Conservation (phyloP, 2,888 invertebrate genomes). For the Melinopterus prodromus region DNA sequence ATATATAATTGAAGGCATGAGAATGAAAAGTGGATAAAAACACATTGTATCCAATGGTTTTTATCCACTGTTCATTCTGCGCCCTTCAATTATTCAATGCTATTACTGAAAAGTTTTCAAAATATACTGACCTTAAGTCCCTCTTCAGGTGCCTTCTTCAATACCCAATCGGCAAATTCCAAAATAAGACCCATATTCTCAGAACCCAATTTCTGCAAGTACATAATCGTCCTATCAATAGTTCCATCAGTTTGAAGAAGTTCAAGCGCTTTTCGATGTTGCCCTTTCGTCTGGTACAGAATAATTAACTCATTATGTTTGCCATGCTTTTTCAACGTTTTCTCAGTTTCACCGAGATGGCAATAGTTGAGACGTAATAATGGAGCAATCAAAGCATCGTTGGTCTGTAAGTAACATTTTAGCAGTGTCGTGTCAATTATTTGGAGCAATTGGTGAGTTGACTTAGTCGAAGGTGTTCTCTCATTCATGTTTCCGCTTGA, state of each 20-base stretch:
- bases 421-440: slow-evolving; percentile 97
- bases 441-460: slow-evolving; percentile 70
- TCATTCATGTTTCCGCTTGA: slow-evolving; percentile 58
- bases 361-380: slow-evolving; percentile 91
- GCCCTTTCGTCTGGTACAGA: slow-evolving; percentile 92
- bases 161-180: slow-evolving; percentile 93
- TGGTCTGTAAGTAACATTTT: slow-evolving; percentile 97
- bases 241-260: slow-evolving; percentile 84
- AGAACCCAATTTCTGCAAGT: slow-evolving; percentile 83
- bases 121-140: slow-evolving; percentile 73
- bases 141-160: slow-evolving; percentile 85
- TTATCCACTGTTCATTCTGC: too few species aligned
- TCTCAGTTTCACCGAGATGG: slow-evolving; percentile 92
- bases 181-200: slow-evolving; percentile 80
- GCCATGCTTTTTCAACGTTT: slow-evolving; percentile 83
- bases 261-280: slow-evolving; percentile 91
- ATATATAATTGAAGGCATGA: too few species aligned
- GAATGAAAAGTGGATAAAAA: too few species aligned
- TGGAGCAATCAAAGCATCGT: slow-evolving; percentile 93
- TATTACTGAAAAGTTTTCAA: too few species aligned
- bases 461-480: slow-evolving; percentile 59
- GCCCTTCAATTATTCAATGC: too few species aligned
- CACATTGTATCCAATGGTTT: too few species aligned
- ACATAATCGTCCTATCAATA: slow-evolving; percentile 84
- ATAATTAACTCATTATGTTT: slow-evolving; percentile 95